phyloP scores from a whole-genome alignment of 2,113 vertebrate species.

The Drymodes brunneopygia region DNA sequence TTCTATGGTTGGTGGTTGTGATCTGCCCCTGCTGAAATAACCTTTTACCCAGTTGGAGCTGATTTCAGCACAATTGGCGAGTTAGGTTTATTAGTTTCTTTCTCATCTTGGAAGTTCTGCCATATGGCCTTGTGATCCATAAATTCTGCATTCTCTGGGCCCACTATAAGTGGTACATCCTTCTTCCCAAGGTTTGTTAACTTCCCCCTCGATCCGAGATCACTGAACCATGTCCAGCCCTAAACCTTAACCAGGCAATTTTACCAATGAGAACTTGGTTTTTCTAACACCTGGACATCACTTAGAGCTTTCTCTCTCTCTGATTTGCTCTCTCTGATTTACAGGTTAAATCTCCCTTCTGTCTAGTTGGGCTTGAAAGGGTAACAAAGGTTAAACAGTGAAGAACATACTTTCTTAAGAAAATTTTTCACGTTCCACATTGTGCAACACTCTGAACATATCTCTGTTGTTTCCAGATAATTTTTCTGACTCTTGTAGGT shows the following conservation, averaged over 20 bases:
- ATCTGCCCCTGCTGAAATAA: not conserved
- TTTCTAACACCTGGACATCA: not conserved
- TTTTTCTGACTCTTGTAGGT: not conserved
- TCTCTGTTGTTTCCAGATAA: not conserved
- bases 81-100: not conserved
- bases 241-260: not conserved
- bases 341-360: not conserved
- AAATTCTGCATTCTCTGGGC: not conserved
- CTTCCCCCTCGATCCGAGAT: not conserved
- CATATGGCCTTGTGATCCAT: not conserved
- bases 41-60: not conserved
- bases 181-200: not conserved
- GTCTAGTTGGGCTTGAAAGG: not conserved
- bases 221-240: not conserved
- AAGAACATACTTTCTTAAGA: not conserved
- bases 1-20: not conserved
- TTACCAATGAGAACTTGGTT: not conserved
- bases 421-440: not conserved
- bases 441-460: not conserved
- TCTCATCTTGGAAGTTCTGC: not conserved
- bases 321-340: not conserved
- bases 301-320: not conserved
- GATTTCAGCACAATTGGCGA: not conserved
- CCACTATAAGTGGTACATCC: not conserved
- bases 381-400: not conserved